Evolutionary conservation across 2,888 invertebrate genomes (phyloP).

Genomic region (Drosophila atripex): DNA sequence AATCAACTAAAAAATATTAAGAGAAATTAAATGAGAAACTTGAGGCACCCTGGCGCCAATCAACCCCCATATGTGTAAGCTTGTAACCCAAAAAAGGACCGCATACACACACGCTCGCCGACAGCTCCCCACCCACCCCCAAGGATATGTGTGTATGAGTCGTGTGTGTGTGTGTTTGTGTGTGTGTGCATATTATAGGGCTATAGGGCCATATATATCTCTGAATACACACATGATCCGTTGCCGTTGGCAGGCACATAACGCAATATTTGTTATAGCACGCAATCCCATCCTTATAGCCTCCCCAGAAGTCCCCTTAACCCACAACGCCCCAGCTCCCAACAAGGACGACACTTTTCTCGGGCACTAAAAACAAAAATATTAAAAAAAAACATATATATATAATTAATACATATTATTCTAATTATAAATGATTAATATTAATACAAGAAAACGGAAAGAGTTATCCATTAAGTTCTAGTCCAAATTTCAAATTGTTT

Average conservation of each 20-base stretch:
- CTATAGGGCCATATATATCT: slow-evolving; percentile 11
- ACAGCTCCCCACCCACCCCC: slow-evolving; percentile 22
- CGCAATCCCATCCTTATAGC: slow-evolving; percentile 33
- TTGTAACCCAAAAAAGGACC: slow-evolving; percentile 45
- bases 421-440: slow-evolving; percentile 37
- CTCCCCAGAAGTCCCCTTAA: background rate
- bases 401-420: slow-evolving; percentile 35
- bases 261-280: slow-evolving; percentile 33
- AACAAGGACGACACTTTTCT: background rate
- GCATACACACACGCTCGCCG: slow-evolving; percentile 21
- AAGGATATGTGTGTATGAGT: background rate
- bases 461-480: slow-evolving; percentile 79
- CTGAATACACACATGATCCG: slow-evolving; percentile 23
- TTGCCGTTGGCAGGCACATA: slow-evolving; percentile 43
- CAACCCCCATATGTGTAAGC: slow-evolving; percentile 44
- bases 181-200: slow-evolving; percentile 1
- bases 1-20: background rate
- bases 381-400: slow-evolving; percentile 11
- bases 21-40: background rate
- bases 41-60: slow-evolving; percentile 37
- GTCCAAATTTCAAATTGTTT: slow-evolving; percentile 81
- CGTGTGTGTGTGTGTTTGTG: background rate
- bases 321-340: too few relatives aligned
- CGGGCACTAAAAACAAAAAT: slow-evolving; percentile 16
- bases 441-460: background rate